Base-by-base conservation (phyloP, 2,888 invertebrate genomes). In the Eupithecia pulchellata region DNA sequence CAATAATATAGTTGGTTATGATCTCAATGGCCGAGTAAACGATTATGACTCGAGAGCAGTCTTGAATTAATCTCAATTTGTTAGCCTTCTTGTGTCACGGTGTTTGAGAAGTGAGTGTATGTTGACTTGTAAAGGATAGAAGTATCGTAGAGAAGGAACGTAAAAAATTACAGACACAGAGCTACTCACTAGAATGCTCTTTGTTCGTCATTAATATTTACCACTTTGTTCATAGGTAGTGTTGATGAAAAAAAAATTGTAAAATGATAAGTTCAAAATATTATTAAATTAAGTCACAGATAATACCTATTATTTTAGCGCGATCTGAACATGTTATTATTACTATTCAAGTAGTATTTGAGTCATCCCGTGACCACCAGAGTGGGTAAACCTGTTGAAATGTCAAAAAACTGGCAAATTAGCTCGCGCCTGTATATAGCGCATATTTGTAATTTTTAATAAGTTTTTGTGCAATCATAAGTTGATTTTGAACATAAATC, bases 51-150 rank as follows among this genome's bases (percentile, higher is more conserved):
- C 14, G 62, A 71, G 84, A 85, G 87, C 83, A 86, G 85, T 86
- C 80, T 87, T 86, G 88, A 93, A 93, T 93, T 93, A 93, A 92
- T 93, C 89, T 91, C 88, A 93, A 93, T 94, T 93, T 91, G 92
- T 91, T 85, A 88, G 88, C 84, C 86, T 84, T 89, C 89, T 89
- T 91, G 93, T 91, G 93, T 92, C 92, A 91, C 92, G 89, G 93
- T 91, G 90, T 92, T 92, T 92, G 89, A 86, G 89, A 88, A 91
- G 87, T 90, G 91, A 81, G 81, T 75, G 91, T 20, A 11, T 55
- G 65, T 42, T 36, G 57, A 62, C 5, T 11, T 68, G 11, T 58
- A 68, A 42, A n/a, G 17, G 1, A 58, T 57, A 72, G 68, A 72
- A 27, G 47, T 55, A 47, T 17, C 17, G 47, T 17, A 17, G 27